Evolutionary conservation across 1,140 invertebrate species (phyloP).

Genomic region (Plodia interpunctella): DNA sequence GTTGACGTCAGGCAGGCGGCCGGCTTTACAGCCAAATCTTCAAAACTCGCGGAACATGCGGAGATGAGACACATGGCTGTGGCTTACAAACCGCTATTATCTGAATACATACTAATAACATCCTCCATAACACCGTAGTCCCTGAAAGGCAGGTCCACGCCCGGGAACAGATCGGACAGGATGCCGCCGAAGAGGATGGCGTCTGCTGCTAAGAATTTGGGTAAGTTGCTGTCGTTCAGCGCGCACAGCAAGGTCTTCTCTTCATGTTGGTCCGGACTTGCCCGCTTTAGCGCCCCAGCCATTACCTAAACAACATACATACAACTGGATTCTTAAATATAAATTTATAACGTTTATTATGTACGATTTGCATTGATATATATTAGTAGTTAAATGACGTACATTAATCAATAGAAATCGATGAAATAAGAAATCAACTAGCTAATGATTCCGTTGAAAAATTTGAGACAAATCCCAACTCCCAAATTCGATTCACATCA

Average conservation of each 20-base stretch:
- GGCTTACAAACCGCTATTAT: background rate
- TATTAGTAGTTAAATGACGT: too few relatives aligned
- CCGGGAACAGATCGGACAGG: constrained; percentile 93
- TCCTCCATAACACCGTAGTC: constrained; percentile 86
- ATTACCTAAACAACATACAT: constrained; percentile 80
- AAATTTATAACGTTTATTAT: too few relatives aligned
- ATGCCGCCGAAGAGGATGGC: constrained; percentile 91
- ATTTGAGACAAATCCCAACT: too few relatives aligned
- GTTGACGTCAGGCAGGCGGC: too few relatives aligned
- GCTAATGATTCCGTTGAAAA: too few relatives aligned
- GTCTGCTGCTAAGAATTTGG: constrained; percentile 93
- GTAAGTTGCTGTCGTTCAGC: constrained; percentile 93
- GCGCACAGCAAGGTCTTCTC: constrained; percentile 89
- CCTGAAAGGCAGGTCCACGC: constrained; percentile 85
- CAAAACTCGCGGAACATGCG: too few relatives aligned
- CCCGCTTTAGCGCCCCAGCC: constrained; percentile 91
- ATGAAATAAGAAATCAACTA: too few relatives aligned
- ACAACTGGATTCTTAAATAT: background rate
- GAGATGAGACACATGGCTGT: too few relatives aligned
- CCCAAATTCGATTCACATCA: too few relatives aligned
- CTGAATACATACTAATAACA: constrained; percentile 73
- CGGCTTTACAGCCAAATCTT: too few relatives aligned
- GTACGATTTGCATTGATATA: too few relatives aligned
- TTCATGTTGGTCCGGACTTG: constrained; percentile 88
- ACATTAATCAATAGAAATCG: too few relatives aligned